Percentiles rank a stretch among this genome's conserved stretches.
Evolutionary conservation across 2,888 invertebrate species (phyloP).

Genomic region (Melanchra persicariae): DNA sequence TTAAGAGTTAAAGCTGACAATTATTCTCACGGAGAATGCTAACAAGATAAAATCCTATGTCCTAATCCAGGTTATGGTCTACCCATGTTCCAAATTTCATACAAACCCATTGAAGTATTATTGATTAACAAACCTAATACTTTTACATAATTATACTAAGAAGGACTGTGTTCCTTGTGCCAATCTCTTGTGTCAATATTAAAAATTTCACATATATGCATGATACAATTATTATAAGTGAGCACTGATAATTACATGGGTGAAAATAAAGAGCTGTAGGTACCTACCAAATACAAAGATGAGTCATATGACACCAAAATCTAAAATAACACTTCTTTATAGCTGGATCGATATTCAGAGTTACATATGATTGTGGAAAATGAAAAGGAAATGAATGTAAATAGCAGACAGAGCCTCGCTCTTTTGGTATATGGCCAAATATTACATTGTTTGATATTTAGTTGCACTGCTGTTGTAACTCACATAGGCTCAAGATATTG

Average conservation of each 20-base stretch:
- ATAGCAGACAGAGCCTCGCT: background rate
- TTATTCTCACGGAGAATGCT: background rate
- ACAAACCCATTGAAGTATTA: background rate
- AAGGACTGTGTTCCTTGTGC: background rate
- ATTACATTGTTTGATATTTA: background rate
- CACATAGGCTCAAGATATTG: background rate
- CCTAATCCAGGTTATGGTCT: background rate
- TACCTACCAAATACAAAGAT: background rate
- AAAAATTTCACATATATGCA: background rate
- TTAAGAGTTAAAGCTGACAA: background rate
- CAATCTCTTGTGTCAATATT: constrained; percentile 1
- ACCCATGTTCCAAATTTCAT: background rate
- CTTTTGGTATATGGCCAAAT: background rate
- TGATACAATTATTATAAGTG: constrained; percentile 5
- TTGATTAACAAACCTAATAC: background rate
- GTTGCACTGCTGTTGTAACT: background rate
- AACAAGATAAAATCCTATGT: background rate
- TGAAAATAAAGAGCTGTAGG: constrained; percentile 20
- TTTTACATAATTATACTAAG: background rate
- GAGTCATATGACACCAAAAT: constrained; percentile 5
- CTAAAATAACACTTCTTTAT: background rate
- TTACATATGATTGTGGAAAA: background rate
- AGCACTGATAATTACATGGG: constrained; percentile 15
- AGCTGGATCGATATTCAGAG: background rate
- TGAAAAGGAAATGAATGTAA: background rate